A percentile compares a stretch with the other conserved stretches of the same genome.
Evolutionary conservation across 2,888 invertebrate genomes (phyloP).

Genomic region (Netelia melanura): DNA sequence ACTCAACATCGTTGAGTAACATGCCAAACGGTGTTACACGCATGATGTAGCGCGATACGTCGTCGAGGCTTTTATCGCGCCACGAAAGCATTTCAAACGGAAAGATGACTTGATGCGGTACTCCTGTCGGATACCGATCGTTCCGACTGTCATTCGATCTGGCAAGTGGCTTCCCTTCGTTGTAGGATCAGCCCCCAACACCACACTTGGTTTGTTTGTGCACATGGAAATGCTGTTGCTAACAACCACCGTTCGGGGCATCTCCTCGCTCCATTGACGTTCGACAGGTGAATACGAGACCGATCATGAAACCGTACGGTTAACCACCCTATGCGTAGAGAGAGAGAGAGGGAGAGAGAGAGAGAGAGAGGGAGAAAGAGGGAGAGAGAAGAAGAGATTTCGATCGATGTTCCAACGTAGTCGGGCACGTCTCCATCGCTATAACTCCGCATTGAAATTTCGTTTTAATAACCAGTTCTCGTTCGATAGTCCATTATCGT

Average conservation of each 20-base stretch:
- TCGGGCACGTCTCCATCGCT: conserved; percentile 51
- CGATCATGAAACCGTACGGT: conserved; percentile 11
- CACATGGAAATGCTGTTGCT: conserved; percentile 35
- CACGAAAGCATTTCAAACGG: neutral
- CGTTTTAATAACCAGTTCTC: conserved; percentile 36
- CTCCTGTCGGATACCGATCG: conserved; percentile 9
- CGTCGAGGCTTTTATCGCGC: conserved; percentile 55
- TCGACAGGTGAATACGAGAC: conserved; percentile 59
- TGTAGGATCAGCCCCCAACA: conserved; percentile 1
- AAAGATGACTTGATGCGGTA: conserved; percentile 31
- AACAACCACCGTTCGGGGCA: neutral
- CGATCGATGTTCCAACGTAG: conserved; percentile 73
- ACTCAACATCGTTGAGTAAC: conserved; percentile 3
- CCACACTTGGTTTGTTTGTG: conserved; percentile 49
- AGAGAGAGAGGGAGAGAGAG: too few species aligned
- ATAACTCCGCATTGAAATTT: conserved; percentile 47
- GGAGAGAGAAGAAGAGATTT: conserved; percentile 66
- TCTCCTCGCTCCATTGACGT: conserved; percentile 40
- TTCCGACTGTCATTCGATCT: conserved; percentile 41
- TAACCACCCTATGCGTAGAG: conserved; percentile 9
- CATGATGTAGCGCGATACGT: conserved; percentile 39
- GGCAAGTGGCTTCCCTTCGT: conserved; percentile 24
- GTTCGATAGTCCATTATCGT: conserved; percentile 25
- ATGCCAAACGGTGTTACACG: conserved; percentile 22
- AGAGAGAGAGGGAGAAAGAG: too few species aligned